Evolutionary conservation across 2,888 invertebrate genomes (phyloP).

Genomic region (Lamellibrachia columna): DNA sequence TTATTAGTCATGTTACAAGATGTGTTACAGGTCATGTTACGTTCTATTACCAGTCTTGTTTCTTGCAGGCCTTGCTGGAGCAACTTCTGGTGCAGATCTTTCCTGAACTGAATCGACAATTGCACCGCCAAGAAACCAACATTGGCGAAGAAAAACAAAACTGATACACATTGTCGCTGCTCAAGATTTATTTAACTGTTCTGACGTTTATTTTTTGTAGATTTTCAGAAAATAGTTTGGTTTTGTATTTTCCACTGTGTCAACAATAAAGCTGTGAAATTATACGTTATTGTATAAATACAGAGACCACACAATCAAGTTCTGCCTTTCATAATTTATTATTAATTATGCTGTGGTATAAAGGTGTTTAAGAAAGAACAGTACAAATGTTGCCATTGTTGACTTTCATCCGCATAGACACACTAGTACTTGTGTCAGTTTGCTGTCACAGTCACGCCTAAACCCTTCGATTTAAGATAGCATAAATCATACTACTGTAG

Average conservation of each 20-base stretch:
- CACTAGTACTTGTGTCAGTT: too few species aligned
- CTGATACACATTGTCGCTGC: neutral
- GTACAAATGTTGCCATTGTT: neutral
- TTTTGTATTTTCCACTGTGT: neutral
- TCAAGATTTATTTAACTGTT: neutral
- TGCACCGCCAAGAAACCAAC: neutral
- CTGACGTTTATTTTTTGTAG: neutral
- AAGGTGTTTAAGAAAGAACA: neutral
- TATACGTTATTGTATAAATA: neutral
- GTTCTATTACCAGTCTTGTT: neutral
- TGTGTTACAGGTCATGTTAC: neutral
- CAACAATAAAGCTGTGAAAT: neutral
- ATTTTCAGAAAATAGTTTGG: neutral
- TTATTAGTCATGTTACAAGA: neutral
- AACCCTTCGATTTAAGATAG: too few species aligned
- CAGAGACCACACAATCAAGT: neutral
- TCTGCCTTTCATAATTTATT: neutral
- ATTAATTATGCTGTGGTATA: neutral
- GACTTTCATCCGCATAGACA: neutral
- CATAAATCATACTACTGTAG: too few species aligned
- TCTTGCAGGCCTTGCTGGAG: neutral
- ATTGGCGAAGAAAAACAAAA: neutral
- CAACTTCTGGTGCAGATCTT: slow-evolving; percentile 6
- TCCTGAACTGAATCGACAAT: neutral
- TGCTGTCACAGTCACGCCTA: too few species aligned